Evolutionary conservation across 2,888 invertebrate species (phyloP), one percentile per base, ranked within the genome.

Genomic region (Lumbricus terrestris): DNA sequence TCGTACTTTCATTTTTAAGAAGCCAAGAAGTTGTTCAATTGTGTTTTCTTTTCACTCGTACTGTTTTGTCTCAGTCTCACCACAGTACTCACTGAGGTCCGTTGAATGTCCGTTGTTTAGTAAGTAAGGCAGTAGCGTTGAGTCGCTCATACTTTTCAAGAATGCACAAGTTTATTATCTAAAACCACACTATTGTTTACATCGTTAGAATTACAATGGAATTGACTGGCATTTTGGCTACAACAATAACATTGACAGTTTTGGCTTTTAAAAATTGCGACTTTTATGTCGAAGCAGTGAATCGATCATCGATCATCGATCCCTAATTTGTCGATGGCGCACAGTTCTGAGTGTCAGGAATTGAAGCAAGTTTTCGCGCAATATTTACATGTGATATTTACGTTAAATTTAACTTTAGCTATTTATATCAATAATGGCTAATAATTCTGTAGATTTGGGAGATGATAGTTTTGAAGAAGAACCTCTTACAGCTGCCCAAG

Each of bases 401-500:
- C 34, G 20, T 34, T 8, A 37, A 23, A 85, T 85, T 85, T 35
- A 85, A 35, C 23, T 69, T 69, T 69, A 69, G 29, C 3, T 35
- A 34, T 34, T 85, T 35, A 85, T 35, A 6, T 35, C 34, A 85
- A 85, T 85, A 37, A 35, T 37, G 85, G 85, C 34, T 16, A 85
- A 85, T 85, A 85, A 85, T 85, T 85, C 34, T 5, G 4, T 85
- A 37, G 85, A 85, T 18, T 20, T 85, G 29, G 85, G 37, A 85
- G 85, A 85, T 37, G 85, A 85, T 35, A 85, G 85, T 85, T 85
- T 85, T 85, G 85, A 85, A 23, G 85, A 34, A 85, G 85, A 85
- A 35, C 23, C 85, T 69, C 69, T 69, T 69, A 69, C 69, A 69
- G 69, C 69, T 35, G 33, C 85, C 18, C n/a, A 85, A 15, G 85